Base-by-base conservation (phyloP, 2,113 vertebrate genomes). In the Arvicanthis niloticus region DNA sequence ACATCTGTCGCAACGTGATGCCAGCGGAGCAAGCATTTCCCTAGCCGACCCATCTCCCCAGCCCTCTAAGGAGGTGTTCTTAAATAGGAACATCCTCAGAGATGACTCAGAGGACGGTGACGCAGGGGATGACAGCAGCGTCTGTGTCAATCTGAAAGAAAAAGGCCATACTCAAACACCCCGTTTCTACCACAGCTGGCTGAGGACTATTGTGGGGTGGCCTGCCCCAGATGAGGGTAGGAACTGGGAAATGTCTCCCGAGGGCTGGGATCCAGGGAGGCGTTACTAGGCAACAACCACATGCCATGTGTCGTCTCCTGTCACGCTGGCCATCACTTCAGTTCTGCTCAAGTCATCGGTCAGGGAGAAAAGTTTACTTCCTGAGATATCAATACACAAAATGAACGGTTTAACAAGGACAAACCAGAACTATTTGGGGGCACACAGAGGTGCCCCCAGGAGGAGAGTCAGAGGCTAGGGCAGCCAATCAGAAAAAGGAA, bases 61-160 rank as follows among this genome's bases (percentile, higher is more conserved):
- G 81, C 53, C 37, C 17, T 48, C 29, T 29, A 16, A n/a, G 19
- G 12, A 67, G 4, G 4, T 51, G 34, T 45, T 73, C 77, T 86
- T 22, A 53, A 1, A 7, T 12, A 73, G 56, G 1, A 85, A 5
- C 24, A 37, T 13, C 67, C 22, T 2, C 4, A 45, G 89, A 68
- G 37, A 1, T 0, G 15, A 16, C 58, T 1, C 2, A 19, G 17
- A 37, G 58, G 7, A 42, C 24, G 45, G 26, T 2, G 13, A 60
- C 11, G 16, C 31, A 51, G 37, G 60, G 26, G 3, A 12, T 0
- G 1, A 72, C 12, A 7, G 65, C 56, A 26, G n/a, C 58, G 15
- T 16, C 40, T 21, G 51, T 15, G 31, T 24, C 29, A 40, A 29
- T 16, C 48, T 45, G 1, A 56, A 48, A 7, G 37, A 56, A 78